Conservation (phyloP, 2,113 vertebrate genomes). For the Ailurus styani region DNA sequence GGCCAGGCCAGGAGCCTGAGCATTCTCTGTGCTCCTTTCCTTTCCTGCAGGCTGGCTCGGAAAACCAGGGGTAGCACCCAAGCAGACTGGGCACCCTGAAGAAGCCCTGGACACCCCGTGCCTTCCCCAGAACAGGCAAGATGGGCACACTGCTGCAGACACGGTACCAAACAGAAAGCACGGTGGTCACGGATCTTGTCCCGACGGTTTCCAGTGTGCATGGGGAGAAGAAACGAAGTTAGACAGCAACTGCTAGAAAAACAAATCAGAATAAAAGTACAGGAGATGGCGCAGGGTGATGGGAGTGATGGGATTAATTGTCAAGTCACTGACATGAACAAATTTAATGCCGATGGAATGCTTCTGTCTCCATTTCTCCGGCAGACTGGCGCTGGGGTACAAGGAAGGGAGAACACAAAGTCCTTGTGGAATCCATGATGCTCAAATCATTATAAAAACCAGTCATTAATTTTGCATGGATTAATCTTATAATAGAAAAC, state of each 20-base stretch:
- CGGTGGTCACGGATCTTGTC: too few relatives aligned
- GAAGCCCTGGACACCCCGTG: background rate
- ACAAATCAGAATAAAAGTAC: background rate
- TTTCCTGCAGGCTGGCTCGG: background rate
- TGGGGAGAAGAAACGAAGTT: background rate
- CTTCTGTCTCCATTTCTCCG: background rate
- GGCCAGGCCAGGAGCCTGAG: background rate
- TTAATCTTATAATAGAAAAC: background rate
- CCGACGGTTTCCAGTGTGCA: background rate
- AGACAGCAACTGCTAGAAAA: background rate
- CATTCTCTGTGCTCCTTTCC: background rate
- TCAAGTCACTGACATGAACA: background rate
- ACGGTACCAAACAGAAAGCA: accelerated
- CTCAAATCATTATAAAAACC: background rate
- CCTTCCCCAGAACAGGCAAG: background rate
- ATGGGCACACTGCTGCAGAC: background rate
- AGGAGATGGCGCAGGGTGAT: background rate
- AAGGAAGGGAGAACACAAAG: background rate
- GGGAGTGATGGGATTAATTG: accelerated
- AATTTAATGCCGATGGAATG: background rate
- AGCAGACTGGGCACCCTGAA: background rate
- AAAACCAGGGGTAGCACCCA: background rate
- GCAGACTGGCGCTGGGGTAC: background rate
- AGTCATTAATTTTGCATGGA: background rate
- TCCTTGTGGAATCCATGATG: background rate